Evolutionary conservation across 2,113 vertebrate species (phyloP).

Genomic region (Sinocyclocheilus anophthalmus): DNA sequence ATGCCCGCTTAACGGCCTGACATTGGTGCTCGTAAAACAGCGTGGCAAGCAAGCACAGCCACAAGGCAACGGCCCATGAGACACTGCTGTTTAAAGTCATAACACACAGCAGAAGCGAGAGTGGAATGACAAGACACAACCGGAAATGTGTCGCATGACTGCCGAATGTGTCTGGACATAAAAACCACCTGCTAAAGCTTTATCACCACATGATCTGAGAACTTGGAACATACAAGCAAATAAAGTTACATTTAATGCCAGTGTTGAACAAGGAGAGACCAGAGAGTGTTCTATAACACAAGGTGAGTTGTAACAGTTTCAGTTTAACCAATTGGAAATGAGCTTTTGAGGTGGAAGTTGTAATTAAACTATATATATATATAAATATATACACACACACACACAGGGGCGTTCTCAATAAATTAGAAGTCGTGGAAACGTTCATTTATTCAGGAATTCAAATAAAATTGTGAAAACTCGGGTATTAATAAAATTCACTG

Average conservation of each 20-base stretch:
- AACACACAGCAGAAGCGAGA: constrained; percentile 38
- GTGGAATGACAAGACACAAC: not conserved
- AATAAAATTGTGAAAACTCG: too few relatives aligned
- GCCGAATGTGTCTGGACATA: not conserved
- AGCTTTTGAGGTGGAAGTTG: too few relatives aligned
- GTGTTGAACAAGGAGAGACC: not conserved
- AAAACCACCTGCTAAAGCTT: not conserved
- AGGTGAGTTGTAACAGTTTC: not conserved
- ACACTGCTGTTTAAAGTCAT: constrained; percentile 42
- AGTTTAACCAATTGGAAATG: not conserved
- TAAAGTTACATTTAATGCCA: not conserved
- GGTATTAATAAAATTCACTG: too few relatives aligned
- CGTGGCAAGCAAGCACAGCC: constrained; percentile 59
- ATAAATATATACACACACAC: too few relatives aligned
- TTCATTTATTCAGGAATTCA: too few relatives aligned
- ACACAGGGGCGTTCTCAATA: too few relatives aligned
- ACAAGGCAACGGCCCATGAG: constrained; percentile 40
- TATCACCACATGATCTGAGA: not conserved
- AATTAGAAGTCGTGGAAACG: too few relatives aligned
- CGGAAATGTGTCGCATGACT: not conserved
- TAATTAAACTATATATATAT: too few relatives aligned
- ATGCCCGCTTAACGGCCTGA: constrained; percentile 72
- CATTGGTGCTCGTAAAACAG: constrained; percentile 72
- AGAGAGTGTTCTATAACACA: not conserved
- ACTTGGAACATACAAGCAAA: not conserved